Conservation (phyloP, 1,140 invertebrate genomes). For the Scaptomyza graminum region DNA sequence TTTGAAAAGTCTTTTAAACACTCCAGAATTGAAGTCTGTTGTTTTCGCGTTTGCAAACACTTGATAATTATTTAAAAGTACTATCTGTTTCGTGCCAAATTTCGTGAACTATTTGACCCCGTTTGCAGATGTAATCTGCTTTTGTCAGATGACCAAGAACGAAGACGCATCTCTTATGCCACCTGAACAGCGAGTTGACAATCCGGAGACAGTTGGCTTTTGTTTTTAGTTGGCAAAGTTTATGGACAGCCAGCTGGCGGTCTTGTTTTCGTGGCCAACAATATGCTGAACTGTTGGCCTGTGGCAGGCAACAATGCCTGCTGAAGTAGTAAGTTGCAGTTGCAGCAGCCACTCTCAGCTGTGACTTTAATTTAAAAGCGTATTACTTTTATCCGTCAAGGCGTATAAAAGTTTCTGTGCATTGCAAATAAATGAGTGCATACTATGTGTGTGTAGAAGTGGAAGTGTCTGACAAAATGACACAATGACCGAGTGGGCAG, state of each 20-base stretch:
- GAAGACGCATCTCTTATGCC: not conserved
- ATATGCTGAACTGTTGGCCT: slow-evolving; percentile 3
- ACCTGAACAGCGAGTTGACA: slow-evolving; percentile 27
- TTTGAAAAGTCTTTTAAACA: too few relatives aligned
- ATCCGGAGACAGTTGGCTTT: slow-evolving; percentile 35
- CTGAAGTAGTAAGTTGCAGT: slow-evolving; percentile 3
- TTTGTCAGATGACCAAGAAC: slow-evolving; percentile 4
- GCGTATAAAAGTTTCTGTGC: slow-evolving; percentile 20
- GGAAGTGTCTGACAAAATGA: slow-evolving; percentile 39
- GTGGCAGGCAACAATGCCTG: not conserved
- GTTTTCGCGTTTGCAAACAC: not conserved
- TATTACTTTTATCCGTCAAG: slow-evolving; percentile 38
- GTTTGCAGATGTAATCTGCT: not conserved
- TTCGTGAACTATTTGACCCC: slow-evolving; percentile 10
- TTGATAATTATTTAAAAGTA: not conserved
- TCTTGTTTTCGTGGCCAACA: slow-evolving; percentile 22
- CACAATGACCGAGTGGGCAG: slow-evolving; percentile 58
- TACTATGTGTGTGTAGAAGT: not conserved
- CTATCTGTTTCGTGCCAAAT: slow-evolving; percentile 5
- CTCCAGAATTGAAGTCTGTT: too few relatives aligned
- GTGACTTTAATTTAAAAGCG: slow-evolving; percentile 44
- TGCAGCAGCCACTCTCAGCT: slow-evolving; percentile 31
- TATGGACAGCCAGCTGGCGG: slow-evolving; percentile 8
- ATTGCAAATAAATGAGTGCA: slow-evolving; percentile 26
- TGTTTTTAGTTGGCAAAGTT: slow-evolving; percentile 32